These are phyloP conservation scores for Argyresthia albistria DNA, from an alignment of 2,888 invertebrate genomes.

Conservation along the genomic window DNA sequence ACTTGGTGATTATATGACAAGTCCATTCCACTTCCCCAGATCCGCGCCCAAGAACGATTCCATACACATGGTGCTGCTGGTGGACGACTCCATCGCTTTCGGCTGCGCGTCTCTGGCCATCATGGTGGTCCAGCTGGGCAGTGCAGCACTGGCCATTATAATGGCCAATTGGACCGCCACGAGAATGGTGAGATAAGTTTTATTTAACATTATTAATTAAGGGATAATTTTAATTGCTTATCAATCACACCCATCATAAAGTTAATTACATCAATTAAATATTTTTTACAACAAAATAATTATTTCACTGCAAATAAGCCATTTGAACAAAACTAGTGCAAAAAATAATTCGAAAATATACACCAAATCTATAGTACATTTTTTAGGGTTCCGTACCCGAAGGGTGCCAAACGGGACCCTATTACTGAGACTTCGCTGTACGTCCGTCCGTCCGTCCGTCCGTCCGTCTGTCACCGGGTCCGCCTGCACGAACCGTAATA, in stretches of 20 bases:
- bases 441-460: too few species aligned
- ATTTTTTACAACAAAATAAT: too few species aligned
- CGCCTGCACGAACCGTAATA: too few species aligned
- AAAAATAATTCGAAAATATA: too few species aligned
- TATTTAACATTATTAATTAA: not conserved
- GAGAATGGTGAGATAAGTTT: slow-evolving; percentile 40
- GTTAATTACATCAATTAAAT: not conserved
- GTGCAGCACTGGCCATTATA: slow-evolving; percentile 65
- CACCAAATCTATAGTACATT: too few species aligned
- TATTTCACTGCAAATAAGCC: too few species aligned
- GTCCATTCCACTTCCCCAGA: not conserved
- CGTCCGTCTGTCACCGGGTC: too few species aligned
- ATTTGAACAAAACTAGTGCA: too few species aligned
- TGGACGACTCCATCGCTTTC: slow-evolving; percentile 68
- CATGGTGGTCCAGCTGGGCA: slow-evolving; percentile 59
- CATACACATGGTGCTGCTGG: slow-evolving; percentile 61
- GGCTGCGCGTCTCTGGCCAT: slow-evolving; percentile 57
- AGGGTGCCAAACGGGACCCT: too few species aligned
- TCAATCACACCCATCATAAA: not conserved
- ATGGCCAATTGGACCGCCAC: slow-evolving; percentile 69
- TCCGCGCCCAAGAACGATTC: slow-evolving; percentile 32
- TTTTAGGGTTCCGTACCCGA: too few species aligned
- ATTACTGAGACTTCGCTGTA: too few species aligned
- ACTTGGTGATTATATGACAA: not conserved
- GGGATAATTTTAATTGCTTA: not conserved